Conservation (phyloP, 2,797 vertebrate species). For the Morus bassanus region DNA sequence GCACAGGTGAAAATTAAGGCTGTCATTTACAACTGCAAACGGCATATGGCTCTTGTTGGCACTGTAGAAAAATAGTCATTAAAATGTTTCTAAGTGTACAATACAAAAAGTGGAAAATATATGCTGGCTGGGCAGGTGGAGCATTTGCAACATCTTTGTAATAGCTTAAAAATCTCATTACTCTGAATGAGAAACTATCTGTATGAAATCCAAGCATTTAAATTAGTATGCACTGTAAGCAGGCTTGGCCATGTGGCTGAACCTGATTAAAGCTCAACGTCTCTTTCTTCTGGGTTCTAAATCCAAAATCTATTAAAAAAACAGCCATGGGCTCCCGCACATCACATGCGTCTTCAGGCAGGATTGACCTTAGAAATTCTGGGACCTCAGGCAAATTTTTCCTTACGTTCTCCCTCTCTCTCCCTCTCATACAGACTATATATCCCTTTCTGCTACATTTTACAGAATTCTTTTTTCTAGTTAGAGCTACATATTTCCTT, state of each 20-base stretch:
- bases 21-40: neutral
- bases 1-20: conserved; percentile 38
- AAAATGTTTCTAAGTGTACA: conserved; percentile 51
- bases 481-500: neutral
- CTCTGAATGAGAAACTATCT: conserved; percentile 35
- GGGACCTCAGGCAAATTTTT: neutral
- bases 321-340: neutral
- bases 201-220: conserved; percentile 51
- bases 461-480: neutral
- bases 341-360: neutral
- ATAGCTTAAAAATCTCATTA: conserved; percentile 60
- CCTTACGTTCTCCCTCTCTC: neutral
- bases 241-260: conserved; percentile 39
- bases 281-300: conserved; percentile 32
- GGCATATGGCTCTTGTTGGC: conserved; percentile 6
- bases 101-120: conserved; percentile 25
- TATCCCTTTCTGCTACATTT: neutral
- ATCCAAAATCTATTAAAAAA: conserved; percentile 8
- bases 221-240: conserved; percentile 51
- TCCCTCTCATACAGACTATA: neutral
- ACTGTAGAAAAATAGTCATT: conserved; percentile 32
- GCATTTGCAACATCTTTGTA: conserved; percentile 49
- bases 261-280: conserved; percentile 31
- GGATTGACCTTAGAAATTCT: neutral
- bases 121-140: conserved; percentile 41